phyloP scores from a whole-genome alignment of 2,113 vertebrate species.

The Tenrec ecaudatus region DNA sequence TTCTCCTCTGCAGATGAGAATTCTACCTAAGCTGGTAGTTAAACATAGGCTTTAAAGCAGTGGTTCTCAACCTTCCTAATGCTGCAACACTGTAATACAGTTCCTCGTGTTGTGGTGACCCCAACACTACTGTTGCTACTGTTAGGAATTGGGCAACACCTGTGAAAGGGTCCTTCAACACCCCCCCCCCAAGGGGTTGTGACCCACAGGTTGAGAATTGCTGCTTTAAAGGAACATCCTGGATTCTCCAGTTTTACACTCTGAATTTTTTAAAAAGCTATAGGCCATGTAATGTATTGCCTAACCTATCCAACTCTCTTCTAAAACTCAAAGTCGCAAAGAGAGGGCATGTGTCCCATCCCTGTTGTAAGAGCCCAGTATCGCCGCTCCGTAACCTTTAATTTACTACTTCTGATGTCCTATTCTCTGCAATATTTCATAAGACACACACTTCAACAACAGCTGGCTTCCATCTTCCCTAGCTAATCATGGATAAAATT shows the following conservation, averaged over 20 bases:
- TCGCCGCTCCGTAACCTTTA: not conserved
- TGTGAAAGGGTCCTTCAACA: too few relatives aligned
- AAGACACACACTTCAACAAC: slow-evolving; percentile 37
- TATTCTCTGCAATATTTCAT: slow-evolving; percentile 11
- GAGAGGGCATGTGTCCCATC: not conserved
- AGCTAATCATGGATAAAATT: slow-evolving; percentile 76
- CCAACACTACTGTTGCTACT: too few relatives aligned
- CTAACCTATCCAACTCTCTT: not conserved
- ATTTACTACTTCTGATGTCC: slow-evolving; percentile 22
- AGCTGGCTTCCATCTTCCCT: slow-evolving; percentile 67
- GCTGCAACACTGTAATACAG: too few relatives aligned
- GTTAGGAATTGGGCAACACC: too few relatives aligned
- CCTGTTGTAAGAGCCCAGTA: not conserved
- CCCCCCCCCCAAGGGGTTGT: too few relatives aligned
- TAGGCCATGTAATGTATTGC: not conserved
- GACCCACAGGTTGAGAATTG: too few relatives aligned
- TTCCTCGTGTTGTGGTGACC: too few relatives aligned
- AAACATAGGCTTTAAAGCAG: too few relatives aligned
- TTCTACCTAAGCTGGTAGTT: too few relatives aligned
- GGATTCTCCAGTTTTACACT: slow-evolving; percentile 47
- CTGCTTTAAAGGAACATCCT: not conserved
- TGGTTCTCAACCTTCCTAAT: too few relatives aligned
- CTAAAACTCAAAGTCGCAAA: slow-evolving; percentile 45
- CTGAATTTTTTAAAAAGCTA: slow-evolving; percentile 35
- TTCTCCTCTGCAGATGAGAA: too few relatives aligned